Percentiles rank a stretch among this genome's conserved stretches.
phyloP scores from a whole-genome alignment of 2,113 vertebrate genomes.

The Nyctereutes procyonoides region DNA sequence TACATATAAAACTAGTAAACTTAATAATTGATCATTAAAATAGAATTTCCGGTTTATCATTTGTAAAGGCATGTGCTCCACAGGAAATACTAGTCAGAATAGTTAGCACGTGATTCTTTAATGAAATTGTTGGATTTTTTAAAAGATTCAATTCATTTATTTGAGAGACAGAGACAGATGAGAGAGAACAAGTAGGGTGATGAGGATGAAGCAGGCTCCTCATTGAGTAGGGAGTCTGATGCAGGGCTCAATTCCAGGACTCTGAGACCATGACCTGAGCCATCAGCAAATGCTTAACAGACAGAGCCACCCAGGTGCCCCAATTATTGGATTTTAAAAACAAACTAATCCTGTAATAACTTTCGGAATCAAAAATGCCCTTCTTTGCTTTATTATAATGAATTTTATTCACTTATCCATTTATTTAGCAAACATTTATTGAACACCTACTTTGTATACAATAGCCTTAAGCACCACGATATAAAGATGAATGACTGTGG shows the following conservation, averaged over 20 bases:
- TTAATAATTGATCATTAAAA: slow-evolving; percentile 11
- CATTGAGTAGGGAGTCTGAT: not conserved
- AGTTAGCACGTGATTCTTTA: not conserved
- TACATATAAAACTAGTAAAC: not conserved
- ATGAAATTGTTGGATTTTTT: not conserved
- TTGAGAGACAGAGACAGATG: not conserved
- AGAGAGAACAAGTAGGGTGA: not conserved
- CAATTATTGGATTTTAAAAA: not conserved
- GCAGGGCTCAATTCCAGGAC: not conserved
- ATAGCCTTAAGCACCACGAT: not conserved
- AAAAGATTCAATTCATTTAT: not conserved
- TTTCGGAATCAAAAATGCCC: not conserved
- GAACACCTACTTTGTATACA: not conserved
- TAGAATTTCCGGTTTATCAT: not conserved
- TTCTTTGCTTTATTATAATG: not conserved
- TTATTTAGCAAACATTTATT: not conserved
- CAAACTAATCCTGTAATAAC: slow-evolving; percentile 7
- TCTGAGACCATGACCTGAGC: not conserved
- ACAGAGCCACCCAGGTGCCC: not conserved
- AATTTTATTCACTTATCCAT: not conserved
- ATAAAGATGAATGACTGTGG: not conserved
- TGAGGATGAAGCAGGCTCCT: not conserved
- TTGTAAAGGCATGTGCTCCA: not conserved
- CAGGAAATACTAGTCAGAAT: not conserved
- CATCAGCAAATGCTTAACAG: not conserved